phyloP scores from a whole-genome alignment of 92 coral and sea anemone species.

The Palythoa heliodiscus region DNA sequence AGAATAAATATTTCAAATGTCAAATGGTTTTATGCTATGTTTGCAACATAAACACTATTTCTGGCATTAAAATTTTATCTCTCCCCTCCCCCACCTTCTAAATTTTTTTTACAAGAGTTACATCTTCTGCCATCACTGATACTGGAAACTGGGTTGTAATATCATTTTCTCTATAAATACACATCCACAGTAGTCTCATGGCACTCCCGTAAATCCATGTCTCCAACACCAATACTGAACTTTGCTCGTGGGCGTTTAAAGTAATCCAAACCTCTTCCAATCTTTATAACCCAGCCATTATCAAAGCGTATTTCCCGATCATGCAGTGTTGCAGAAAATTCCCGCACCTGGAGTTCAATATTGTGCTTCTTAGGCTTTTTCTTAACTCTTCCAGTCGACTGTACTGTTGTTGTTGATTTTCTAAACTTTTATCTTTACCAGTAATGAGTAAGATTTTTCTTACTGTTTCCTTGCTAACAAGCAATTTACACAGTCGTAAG shows the following conservation, averaged over 20 bases:
- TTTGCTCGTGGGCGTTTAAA: slow-evolving; percentile 81
- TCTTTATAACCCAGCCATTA: slow-evolving; percentile 95
- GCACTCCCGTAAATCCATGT: slow-evolving; percentile 78
- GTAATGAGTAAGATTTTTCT: slow-evolving; percentile 79
- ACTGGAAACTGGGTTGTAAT: too few relatives aligned
- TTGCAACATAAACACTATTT: too few relatives aligned
- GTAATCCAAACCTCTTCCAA: slow-evolving; percentile 92
- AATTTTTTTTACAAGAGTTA: too few relatives aligned
- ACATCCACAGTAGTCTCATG: slow-evolving; percentile 90
- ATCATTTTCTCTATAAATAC: slow-evolving; percentile 55
- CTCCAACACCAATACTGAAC: slow-evolving; percentile 81
- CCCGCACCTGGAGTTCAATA: slow-evolving; percentile 65
- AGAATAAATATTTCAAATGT: too few relatives aligned
- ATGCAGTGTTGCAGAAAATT: slow-evolving; percentile 77
- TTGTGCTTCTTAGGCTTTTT: slow-evolving; percentile 65
- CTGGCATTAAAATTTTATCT: too few relatives aligned
- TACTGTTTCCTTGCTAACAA: slow-evolving; percentile 69
- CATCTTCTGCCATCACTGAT: too few relatives aligned
- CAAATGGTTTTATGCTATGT: too few relatives aligned
- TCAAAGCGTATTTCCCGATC: slow-evolving; percentile 88
- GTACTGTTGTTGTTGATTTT: slow-evolving; percentile 69
- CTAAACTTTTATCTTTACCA: slow-evolving; percentile 81
- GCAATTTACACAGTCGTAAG: slow-evolving; percentile 84
- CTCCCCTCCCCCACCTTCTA: too few relatives aligned
- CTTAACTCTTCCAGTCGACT: slow-evolving; percentile 73